Evolutionary conservation across 2,113 vertebrate genomes (phyloP).

Genomic region (Nerophis lumbriciformis): DNA sequence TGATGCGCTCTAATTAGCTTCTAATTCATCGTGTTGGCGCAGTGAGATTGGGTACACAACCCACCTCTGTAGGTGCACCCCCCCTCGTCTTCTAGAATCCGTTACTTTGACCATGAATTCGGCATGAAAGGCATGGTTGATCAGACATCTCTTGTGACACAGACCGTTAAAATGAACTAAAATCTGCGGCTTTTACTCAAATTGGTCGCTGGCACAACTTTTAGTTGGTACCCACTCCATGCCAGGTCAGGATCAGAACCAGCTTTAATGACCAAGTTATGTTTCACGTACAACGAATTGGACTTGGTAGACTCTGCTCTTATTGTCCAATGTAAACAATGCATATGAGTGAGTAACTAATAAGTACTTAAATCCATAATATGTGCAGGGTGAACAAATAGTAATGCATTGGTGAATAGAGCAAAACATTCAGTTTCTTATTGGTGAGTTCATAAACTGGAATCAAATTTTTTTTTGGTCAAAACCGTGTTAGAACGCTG

Average conservation of each 20-base stretch:
- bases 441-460: neutral
- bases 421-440: too few relatives aligned
- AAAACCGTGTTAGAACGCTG: slow-evolving; percentile 16
- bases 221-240: slow-evolving; percentile 42
- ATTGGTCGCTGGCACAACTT: slow-evolving; percentile 50
- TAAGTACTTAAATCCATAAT: too few relatives aligned
- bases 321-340: too few relatives aligned
- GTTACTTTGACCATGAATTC: neutral
- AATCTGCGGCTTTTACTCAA: neutral
- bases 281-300: too few relatives aligned
- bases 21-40: slow-evolving; percentile 42
- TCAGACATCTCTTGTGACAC: neutral
- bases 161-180: neutral
- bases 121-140: neutral
- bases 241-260: slow-evolving; percentile 20
- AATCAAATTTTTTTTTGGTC: neutral
- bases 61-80: neutral
- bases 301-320: too few relatives aligned
- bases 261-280: neutral
- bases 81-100: neutral
- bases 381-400: too few relatives aligned
- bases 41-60: slow-evolving; percentile 24
- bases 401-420: too few relatives aligned
- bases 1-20: slow-evolving; percentile 16
- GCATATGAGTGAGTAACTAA: too few relatives aligned